These are phyloP conservation scores for Teinopalpus imperialis DNA, from an alignment of 2,888 invertebrate genomes.

Conservation along the genomic window DNA sequence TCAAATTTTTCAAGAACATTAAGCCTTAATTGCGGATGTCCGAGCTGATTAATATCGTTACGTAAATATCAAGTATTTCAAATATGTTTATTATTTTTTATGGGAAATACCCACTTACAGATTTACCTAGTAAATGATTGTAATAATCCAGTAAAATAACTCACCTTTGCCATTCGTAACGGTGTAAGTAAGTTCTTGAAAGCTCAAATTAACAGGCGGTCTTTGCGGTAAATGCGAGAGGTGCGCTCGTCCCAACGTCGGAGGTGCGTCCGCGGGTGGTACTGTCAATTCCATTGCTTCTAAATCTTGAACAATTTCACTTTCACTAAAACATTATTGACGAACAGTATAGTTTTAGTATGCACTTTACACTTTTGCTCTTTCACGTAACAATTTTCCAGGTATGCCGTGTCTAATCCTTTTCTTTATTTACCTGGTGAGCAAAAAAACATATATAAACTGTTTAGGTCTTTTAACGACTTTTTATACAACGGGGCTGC, in stretches of 20 bases:
- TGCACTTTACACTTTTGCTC: too few species aligned
- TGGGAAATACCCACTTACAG: too few species aligned
- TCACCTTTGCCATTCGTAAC: conserved; percentile 86
- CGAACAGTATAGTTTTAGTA: neutral
- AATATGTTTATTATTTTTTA: too few species aligned
- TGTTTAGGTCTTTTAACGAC: too few species aligned
- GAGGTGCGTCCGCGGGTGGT: conserved; percentile 37
- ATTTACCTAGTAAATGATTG: too few species aligned
- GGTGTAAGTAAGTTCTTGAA: conserved; percentile 90
- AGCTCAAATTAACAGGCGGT: conserved; percentile 90
- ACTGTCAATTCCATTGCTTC: conserved; percentile 38
- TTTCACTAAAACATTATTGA: conserved; percentile 12
- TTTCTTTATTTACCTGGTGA: too few species aligned
- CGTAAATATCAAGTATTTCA: conserved; percentile 35
- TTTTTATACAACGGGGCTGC: too few species aligned
- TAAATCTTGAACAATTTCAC: conserved; percentile 14
- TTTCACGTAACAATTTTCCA: neutral
- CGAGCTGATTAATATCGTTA: conserved; percentile 40
- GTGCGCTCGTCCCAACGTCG: conserved; percentile 52
- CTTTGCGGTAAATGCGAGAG: conserved; percentile 84
- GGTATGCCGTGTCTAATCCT: too few species aligned
- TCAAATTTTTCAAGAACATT: conserved; percentile 23
- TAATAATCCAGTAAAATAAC: too few species aligned
- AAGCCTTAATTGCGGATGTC: conserved; percentile 52
- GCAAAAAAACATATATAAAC: too few species aligned